phyloP scores from a whole-genome alignment of 2,888 invertebrate species.

The Scaptomyza tumidula region DNA sequence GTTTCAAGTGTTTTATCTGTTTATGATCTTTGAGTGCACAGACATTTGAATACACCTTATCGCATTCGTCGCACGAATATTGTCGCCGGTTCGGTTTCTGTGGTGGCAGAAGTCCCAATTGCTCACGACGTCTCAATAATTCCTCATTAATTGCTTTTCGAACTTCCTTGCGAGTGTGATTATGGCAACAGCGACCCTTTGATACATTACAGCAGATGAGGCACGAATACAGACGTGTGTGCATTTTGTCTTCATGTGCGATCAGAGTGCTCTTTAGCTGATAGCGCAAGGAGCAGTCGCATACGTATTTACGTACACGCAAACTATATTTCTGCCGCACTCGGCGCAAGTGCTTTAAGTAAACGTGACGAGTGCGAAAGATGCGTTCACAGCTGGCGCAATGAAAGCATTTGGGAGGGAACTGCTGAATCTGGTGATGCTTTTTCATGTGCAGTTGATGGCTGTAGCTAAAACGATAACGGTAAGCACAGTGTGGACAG shows the following conservation, averaged over 20 bases:
- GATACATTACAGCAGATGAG: slow-evolving; percentile 32
- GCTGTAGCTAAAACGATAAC: slow-evolving; percentile 33
- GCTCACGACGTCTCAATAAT: neutral
- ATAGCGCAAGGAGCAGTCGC: slow-evolving; percentile 30
- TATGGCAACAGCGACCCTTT: slow-evolving; percentile 26
- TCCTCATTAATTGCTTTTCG: slow-evolving; percentile 17
- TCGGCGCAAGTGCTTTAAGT: slow-evolving; percentile 12
- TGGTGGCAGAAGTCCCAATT: slow-evolving; percentile 2
- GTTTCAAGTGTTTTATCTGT: slow-evolving; percentile 34
- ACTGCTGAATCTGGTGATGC: neutral
- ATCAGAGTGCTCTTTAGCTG: slow-evolving; percentile 25
- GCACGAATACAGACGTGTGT: slow-evolving; percentile 29
- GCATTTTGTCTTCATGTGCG: slow-evolving; percentile 12
- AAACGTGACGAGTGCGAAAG: slow-evolving; percentile 13
- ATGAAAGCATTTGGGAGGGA: neutral
- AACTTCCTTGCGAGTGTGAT: slow-evolving; percentile 28
- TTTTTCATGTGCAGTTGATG: slow-evolving; percentile 41
- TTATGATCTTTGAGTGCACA: slow-evolving; percentile 26
- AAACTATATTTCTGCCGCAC: neutral
- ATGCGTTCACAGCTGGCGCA: slow-evolving; percentile 29
- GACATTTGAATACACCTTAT: slow-evolving; percentile 2
- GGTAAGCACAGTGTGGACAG: slow-evolving; percentile 18
- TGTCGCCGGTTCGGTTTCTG: neutral
- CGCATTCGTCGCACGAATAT: slow-evolving; percentile 20
- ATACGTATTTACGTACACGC: slow-evolving; percentile 25